phyloP scores from a whole-genome alignment of 2,888 invertebrate genomes.

The Thumatha senex region DNA sequence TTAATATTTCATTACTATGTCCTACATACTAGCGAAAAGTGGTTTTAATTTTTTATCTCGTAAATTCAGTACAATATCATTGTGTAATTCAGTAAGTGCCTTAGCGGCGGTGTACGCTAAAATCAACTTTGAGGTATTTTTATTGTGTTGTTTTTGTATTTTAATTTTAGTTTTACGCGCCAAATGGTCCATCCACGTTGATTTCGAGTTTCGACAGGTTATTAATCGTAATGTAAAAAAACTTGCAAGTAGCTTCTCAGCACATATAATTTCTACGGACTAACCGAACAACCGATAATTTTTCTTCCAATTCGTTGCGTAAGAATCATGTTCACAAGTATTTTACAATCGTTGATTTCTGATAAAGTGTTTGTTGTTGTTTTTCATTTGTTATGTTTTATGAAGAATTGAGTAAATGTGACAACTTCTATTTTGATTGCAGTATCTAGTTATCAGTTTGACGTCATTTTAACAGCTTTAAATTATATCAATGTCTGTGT shows the following conservation, averaged over 20 bases:
- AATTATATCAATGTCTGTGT: conserved; percentile 28
- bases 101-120: conserved; percentile 49
- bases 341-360: background rate
- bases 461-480: conserved; percentile 58
- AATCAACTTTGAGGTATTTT: conserved; percentile 59
- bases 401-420: conserved; percentile 3
- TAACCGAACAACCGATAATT: background rate
- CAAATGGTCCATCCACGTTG: conserved; percentile 2
- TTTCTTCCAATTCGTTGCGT: conserved; percentile 5
- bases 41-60: conserved; percentile 47
- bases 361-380: background rate
- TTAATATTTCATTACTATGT: conserved; percentile 53
- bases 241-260: conserved; percentile 2
- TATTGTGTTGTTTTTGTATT: conserved; percentile 19
- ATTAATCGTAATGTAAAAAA: conserved; percentile 23
- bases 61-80: conserved; percentile 39
- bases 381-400: background rate
- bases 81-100: conserved; percentile 32
- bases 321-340: conserved; percentile 10
- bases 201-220: background rate
- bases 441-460: conserved; percentile 57
- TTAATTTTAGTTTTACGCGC: conserved; percentile 13
- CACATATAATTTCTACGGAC: background rate
- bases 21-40: conserved; percentile 49
- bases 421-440: conserved; percentile 70